Percentiles rank a stretch among this genome's conserved stretches.
Conservation (phyloP, 2,113 vertebrate species). For the Amphiprion ocellaris region DNA sequence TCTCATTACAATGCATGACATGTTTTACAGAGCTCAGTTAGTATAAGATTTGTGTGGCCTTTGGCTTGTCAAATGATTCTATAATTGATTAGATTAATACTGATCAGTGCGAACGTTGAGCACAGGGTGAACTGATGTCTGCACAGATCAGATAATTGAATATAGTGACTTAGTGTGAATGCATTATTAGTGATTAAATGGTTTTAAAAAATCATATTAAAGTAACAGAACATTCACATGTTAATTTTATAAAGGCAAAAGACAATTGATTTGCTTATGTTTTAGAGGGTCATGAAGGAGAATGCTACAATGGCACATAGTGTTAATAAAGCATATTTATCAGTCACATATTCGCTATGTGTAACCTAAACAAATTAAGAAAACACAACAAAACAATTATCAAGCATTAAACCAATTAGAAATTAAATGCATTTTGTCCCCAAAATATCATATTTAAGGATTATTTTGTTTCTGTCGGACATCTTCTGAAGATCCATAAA, state of each 20-base stretch:
- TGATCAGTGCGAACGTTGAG: conserved; percentile 78
- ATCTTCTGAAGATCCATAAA: neutral
- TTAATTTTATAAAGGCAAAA: conserved; percentile 23
- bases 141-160: conserved; percentile 67
- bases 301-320: too few species aligned
- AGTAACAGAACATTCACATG: conserved; percentile 19
- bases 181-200: conserved; percentile 62
- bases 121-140: conserved; percentile 68
- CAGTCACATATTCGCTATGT: too few species aligned
- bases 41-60: conserved; percentile 82
- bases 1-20: conserved; percentile 78
- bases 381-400: neutral
- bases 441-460: neutral
- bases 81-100: conserved; percentile 86
- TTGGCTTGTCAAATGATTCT: conserved; percentile 82
- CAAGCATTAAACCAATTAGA: neutral
- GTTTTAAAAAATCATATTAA: conserved; percentile 36
- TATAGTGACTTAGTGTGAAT: conserved; percentile 61
- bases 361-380: neutral
- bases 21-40: conserved; percentile 68
- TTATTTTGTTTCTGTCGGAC: neutral
- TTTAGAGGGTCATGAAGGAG: neutral
- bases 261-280: neutral
- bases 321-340: neutral
- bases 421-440: neutral